Percentiles rank a stretch among this genome's conserved stretches.
These are phyloP conservation scores for Ammodytes marinus DNA, from an alignment of 2,113 vertebrate genomes.

Conservation along the genomic window DNA sequence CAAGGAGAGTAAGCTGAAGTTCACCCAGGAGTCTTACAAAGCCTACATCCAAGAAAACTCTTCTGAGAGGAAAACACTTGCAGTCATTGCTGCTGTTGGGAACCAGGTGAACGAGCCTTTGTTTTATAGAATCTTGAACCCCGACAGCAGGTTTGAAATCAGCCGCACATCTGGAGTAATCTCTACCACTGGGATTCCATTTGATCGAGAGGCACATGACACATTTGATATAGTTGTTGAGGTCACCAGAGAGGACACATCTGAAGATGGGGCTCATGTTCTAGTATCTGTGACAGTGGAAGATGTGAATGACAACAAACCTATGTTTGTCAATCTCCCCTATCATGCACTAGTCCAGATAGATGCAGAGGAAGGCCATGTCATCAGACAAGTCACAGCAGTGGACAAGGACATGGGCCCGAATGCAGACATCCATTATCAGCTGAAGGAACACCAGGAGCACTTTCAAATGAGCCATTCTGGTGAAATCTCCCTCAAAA, in stretches of 20 bases:
- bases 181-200: constrained; percentile 92
- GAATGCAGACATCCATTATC: constrained; percentile 91
- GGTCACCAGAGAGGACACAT: constrained; percentile 88
- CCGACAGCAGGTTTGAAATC: constrained; percentile 93
- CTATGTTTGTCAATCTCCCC: constrained; percentile 93
- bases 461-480: constrained; percentile 90
- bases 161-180: constrained; percentile 94
- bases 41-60: constrained; percentile 91
- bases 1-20: constrained; percentile 91
- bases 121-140: constrained; percentile 95
- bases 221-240: constrained; percentile 92
- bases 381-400: constrained; percentile 90
- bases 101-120: constrained; percentile 94
- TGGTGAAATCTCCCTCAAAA: constrained; percentile 92
- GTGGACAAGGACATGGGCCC: constrained; percentile 90
- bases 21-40: constrained; percentile 91
- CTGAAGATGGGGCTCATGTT: constrained; percentile 88
- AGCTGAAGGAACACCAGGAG: constrained; percentile 90
- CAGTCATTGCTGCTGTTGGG: constrained; percentile 90
- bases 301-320: constrained; percentile 94
- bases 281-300: constrained; percentile 90
- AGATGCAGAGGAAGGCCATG: constrained; percentile 89
- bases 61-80: constrained; percentile 89
- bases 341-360: constrained; percentile 94
- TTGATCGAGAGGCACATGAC: constrained; percentile 93